Base-by-base conservation (phyloP, 2,113 vertebrate species). In the Empidonax traillii region DNA sequence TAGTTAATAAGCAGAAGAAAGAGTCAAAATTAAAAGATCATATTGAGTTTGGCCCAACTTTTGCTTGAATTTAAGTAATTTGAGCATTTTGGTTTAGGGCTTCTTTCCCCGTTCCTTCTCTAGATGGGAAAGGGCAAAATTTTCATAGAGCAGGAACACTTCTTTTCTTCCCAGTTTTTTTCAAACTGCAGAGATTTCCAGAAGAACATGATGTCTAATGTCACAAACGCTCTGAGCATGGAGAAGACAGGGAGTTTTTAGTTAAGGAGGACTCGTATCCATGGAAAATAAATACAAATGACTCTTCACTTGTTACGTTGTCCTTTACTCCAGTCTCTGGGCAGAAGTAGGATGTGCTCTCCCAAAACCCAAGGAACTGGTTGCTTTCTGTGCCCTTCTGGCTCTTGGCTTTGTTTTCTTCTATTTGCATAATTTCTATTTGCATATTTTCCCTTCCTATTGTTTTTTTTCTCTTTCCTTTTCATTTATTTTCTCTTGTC, bases 401-500 rank as follows among this genome's bases (percentile, higher is more conserved):
- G 3, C 23, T 93, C n/a, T 53, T 88, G 75, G 43, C 52, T 95
- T 83, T 66, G n/a, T 78, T 94, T 80, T 62, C 35, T 74, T 63
- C 24, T 74, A 30, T 90, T 79, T 93, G 91, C 73, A 30, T 92
- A 82, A 75, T 72, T 94, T 90, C 68, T 85, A 35, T 35, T 35
- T 35, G 35, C 35, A 35, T 88, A 28, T 94, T 96, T 91, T 89
- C 55, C 58, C 67, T 89, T 87, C 31, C 51, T 53, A 10, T 66
- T 87, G 56, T 55, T 63, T 94, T 35, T 35, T 37, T 90, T 90
- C 46, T 58, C 39, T 61, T 86, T 82, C 55, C 63, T 72, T 86
- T 91, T 77, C 62, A 41, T 96, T 87, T 89, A 12, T 74, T 92
- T 80, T 73, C 61, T 77, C 33, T 66, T 58, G 53, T 90, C 92